Evolutionary conservation across 2,113 vertebrate genomes (phyloP).

Genomic region (Caranx melampygus): DNA sequence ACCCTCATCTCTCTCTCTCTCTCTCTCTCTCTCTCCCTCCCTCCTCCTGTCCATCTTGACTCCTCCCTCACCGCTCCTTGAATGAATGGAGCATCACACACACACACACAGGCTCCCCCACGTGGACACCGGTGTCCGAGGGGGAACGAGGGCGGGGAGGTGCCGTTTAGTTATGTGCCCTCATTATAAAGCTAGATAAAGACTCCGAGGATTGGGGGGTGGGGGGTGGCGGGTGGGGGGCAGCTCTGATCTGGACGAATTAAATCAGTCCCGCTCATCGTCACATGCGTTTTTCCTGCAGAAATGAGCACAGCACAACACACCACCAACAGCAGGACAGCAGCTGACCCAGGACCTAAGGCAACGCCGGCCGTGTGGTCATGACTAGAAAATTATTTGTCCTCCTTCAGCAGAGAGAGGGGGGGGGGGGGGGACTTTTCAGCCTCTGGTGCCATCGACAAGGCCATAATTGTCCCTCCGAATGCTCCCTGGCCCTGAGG

Average conservation of each 20-base stretch:
- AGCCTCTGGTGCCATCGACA: conserved; percentile 27
- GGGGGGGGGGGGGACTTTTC: not conserved
- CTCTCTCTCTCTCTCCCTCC: conserved; percentile 21
- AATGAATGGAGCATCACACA: conserved; percentile 35
- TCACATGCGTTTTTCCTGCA: conserved; percentile 43
- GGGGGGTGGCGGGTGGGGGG: too few species aligned
- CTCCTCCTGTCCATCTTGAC: conserved; percentile 51
- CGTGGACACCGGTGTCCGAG: conserved; percentile 36
- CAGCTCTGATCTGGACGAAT: not conserved
- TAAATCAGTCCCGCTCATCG: conserved; percentile 4
- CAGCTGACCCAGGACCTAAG: conserved; percentile 49
- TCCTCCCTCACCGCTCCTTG: conserved; percentile 73
- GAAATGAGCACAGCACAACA: conserved; percentile 8
- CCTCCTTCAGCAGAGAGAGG: conserved; percentile 2
- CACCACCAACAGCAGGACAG: conserved; percentile 1
- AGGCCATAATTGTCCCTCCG: conserved; percentile 56
- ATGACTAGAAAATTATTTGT: conserved; percentile 28
- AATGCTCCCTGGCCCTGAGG: conserved; percentile 34
- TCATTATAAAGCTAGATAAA: too few species aligned
- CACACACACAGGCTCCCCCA: conserved; percentile 64
- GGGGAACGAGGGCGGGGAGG: not conserved
- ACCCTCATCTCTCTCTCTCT: conserved; percentile 38
- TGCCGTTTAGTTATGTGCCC: not conserved
- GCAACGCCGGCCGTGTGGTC: conserved; percentile 15
- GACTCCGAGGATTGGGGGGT: too few species aligned